Evolutionary conservation across 2,888 invertebrate genomes (phyloP), one percentile per base, ranked within the genome.

Genomic region (Seira musarum): DNA sequence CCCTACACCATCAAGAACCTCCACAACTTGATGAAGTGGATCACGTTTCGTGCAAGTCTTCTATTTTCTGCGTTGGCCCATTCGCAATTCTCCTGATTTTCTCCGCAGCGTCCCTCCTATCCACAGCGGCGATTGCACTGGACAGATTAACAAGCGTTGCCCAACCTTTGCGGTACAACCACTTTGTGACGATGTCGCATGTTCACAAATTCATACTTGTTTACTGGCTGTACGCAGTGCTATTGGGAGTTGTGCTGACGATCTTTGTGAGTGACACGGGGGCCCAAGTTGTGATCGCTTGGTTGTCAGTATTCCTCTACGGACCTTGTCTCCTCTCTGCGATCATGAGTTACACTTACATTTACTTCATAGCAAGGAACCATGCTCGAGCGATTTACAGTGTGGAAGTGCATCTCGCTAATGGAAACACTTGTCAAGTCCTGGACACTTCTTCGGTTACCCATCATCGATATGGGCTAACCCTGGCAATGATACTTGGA

Each of bases 331-430:
- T 91, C 15, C 87, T 91, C 49, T 90, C 91, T 25, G 89, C 92
- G 10, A 88, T 92, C 63, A 89, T 90, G 61, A 92, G 92, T 88
- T 93, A 93, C 88, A 90, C 90, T 84, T 92, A 92, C 89, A 91
- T 93, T 81, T 92, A 92, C 87, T 89, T 91, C 79, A 91, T 93
- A 35, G 93, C 93, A 13, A 88, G 92, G 78, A 91, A 91, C 78
- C 92, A 93, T 85, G 92, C 92, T 15, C 88, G 91, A 64, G 92
- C 92, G 53, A 92, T 92, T 85, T 91, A 91, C 84, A 92, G 91
- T 53, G 91, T 91, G 21, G 91, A 92, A 85, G 89, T 91, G 49
- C 83, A 71, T 66, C 63, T 74, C 46, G 81, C 73, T 21, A 81
- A 88, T 65, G 83, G 84, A 24, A 83, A 80, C 24, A 83, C 82